Conservation (phyloP, 2,113 vertebrate genomes). For the Halcyon malimbica region DNA sequence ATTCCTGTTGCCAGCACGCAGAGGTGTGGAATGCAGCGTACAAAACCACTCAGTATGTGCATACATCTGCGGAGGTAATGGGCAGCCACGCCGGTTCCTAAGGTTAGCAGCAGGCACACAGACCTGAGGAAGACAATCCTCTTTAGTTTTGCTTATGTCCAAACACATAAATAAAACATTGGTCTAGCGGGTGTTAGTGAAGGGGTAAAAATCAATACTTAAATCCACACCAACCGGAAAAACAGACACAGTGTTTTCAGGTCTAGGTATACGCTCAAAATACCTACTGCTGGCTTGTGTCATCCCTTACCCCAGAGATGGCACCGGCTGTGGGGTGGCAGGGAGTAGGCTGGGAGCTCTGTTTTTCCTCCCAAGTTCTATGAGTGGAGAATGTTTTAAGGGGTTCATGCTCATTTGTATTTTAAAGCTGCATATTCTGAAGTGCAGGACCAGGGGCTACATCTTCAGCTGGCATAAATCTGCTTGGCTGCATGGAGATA, state of each 20-base stretch:
- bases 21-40: not conserved
- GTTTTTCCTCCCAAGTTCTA: not conserved
- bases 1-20: rapidly evolving
- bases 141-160: not conserved
- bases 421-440: constrained; percentile 61
- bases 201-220: not conserved
- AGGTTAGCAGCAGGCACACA: not conserved
- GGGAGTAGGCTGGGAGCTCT: not conserved
- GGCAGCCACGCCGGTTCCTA: not conserved
- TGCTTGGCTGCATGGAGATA: constrained; percentile 28
- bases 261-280: not conserved
- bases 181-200: not conserved
- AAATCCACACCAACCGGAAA: not conserved
- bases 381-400: not conserved
- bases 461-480: constrained; percentile 52
- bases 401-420: constrained; percentile 68
- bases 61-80: rapidly evolving
- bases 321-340: not conserved
- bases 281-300: rapidly evolving
- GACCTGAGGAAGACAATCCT: not conserved
- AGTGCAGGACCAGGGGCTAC: constrained; percentile 42
- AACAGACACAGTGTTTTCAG: not conserved
- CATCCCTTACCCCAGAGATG: not conserved
- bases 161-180: not conserved
- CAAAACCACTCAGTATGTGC: rapidly evolving